Evolutionary conservation across 2,113 vertebrate species (phyloP).

Genomic region (Camelus bactrianus): DNA sequence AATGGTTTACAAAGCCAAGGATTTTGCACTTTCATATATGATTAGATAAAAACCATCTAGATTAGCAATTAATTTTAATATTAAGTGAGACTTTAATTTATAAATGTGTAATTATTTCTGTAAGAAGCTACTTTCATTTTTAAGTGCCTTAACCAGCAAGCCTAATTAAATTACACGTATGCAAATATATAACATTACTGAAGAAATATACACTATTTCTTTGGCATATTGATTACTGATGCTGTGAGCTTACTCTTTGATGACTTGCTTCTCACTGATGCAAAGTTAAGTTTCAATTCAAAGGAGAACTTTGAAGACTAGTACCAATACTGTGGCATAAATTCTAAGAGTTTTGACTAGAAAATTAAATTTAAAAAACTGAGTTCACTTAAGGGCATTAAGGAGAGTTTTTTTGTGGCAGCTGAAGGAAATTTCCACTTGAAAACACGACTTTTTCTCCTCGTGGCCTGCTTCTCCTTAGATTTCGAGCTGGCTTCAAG

Average conservation of each 20-base stretch:
- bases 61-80: conserved; percentile 52
- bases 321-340: background rate
- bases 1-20: background rate
- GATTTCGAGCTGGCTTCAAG: conserved; percentile 98
- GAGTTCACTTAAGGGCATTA: no score
- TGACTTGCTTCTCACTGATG: background rate
- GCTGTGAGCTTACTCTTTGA: background rate
- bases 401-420: background rate
- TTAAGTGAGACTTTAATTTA: conserved; percentile 41
- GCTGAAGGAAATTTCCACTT: background rate
- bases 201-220: background rate
- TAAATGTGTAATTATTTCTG: conserved; percentile 16
- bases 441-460: background rate
- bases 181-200: background rate
- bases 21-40: background rate
- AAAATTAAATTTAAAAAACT: background rate
- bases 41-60: conserved; percentile 13
- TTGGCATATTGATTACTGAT: background rate
- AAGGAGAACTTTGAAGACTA: background rate
- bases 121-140: conserved; percentile 40
- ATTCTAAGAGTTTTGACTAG: background rate
- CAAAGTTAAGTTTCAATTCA: background rate
- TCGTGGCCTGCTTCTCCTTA: conserved; percentile 75
- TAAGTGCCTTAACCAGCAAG: background rate
- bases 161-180: background rate